Evolutionary conservation across 2,888 invertebrate genomes (phyloP).

Genomic region (Thalpophila matura): DNA sequence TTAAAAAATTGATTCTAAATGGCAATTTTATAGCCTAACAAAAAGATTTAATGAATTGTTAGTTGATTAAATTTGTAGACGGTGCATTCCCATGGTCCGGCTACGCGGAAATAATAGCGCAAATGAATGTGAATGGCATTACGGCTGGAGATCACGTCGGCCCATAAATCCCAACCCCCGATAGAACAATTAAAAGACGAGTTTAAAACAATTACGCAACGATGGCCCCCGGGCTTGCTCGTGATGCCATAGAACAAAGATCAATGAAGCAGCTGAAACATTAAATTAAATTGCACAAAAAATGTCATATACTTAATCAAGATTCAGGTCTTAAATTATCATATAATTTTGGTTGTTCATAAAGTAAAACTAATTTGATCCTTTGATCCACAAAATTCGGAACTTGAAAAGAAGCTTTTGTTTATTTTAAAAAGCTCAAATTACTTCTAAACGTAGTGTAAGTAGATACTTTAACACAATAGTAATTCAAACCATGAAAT

Average conservation of each 20-base stretch:
- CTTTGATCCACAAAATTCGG: slow-evolving; percentile 1
- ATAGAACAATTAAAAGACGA: slow-evolving; percentile 91
- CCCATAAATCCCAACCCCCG: slow-evolving; percentile 87
- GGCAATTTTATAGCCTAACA: slow-evolving; percentile 76
- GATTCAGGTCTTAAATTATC: neutral
- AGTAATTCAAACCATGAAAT: slow-evolving; percentile 25
- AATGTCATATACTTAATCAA: neutral
- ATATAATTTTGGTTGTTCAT: neutral
- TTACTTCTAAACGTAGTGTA: slow-evolving; percentile 18
- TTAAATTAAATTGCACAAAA: slow-evolving; percentile 19
- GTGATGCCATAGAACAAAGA: slow-evolving; percentile 78
- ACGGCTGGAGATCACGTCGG: slow-evolving; percentile 87
- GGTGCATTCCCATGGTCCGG: slow-evolving; percentile 84
- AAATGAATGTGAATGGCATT: slow-evolving; percentile 87
- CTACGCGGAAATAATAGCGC: slow-evolving; percentile 87
- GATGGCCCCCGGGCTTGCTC: slow-evolving; percentile 83
- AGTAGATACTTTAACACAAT: slow-evolving; percentile 6
- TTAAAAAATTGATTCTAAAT: slow-evolving; percentile 56
- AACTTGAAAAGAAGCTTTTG: neutral
- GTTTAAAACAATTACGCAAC: slow-evolving; percentile 90
- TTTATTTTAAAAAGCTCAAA: slow-evolving; percentile 24
- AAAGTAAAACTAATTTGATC: neutral
- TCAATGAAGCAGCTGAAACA: slow-evolving; percentile 36
- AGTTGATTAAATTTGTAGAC: slow-evolving; percentile 86
- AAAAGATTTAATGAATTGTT: slow-evolving; percentile 74